Conservation (phyloP, 2,113 vertebrate genomes). For the Pseudopipra pipra region DNA sequence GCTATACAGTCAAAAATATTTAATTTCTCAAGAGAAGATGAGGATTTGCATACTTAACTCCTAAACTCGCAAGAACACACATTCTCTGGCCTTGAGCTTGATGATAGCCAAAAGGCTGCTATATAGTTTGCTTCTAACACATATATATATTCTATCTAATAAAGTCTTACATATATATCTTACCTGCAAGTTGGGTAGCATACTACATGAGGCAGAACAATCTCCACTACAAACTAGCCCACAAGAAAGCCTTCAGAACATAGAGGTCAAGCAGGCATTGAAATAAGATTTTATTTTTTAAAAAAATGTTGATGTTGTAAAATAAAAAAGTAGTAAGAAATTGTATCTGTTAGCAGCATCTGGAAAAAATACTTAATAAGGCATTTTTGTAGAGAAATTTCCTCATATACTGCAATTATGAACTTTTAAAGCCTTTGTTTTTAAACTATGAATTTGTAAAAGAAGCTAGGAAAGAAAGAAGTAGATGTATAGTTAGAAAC, state of each 20-base stretch:
- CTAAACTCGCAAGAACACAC: neutral
- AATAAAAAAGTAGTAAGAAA: neutral
- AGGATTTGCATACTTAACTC: constrained; percentile 11
- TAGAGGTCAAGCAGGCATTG: neutral
- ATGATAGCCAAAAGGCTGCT: neutral
- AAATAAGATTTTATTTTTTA: neutral
- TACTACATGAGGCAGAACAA: neutral
- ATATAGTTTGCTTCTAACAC: neutral
- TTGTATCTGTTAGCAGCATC: neutral
- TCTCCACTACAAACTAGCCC: neutral
- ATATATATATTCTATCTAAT: neutral
- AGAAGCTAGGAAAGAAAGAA: neutral
- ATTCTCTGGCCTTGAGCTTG: neutral
- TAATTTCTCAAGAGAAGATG: constrained; percentile 19
- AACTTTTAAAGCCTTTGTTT: neutral
- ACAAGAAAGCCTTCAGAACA: neutral
- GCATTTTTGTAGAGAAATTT: neutral
- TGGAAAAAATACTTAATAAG: neutral
- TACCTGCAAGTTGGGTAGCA: neutral
- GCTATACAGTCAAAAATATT: neutral
- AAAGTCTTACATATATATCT: neutral
- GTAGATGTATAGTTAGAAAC: neutral
- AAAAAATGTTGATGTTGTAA: neutral
- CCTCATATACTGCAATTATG: neutral
- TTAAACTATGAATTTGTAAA: neutral